These are phyloP conservation scores for Psittacula echo DNA, from an alignment of 2,797 vertebrate species.

Conservation along the genomic window DNA sequence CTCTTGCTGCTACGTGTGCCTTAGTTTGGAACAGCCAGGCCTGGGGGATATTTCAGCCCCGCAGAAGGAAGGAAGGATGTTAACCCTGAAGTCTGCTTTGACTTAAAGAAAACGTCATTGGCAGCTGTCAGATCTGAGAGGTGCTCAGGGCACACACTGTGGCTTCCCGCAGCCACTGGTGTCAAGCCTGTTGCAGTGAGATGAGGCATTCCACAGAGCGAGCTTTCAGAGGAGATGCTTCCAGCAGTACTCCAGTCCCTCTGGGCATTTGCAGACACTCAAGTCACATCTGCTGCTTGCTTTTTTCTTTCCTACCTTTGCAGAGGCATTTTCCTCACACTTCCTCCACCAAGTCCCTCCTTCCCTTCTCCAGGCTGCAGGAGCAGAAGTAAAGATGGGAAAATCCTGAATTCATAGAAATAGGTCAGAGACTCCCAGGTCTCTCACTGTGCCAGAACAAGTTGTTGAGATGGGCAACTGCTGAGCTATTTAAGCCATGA, in stretches of 20 bases:
- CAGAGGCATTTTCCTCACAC: slow-evolving; percentile 40
- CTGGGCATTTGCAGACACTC: background rate
- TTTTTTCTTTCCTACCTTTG: slow-evolving; percentile 43
- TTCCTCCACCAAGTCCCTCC: background rate
- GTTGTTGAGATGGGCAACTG: background rate
- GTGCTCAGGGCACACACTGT: accelerated
- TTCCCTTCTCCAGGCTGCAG: background rate
- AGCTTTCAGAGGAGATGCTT: background rate
- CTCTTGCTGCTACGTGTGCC: background rate
- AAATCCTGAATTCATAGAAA: slow-evolving; percentile 46
- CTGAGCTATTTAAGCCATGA: background rate
- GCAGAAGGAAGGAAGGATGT: background rate
- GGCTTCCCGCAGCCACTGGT: background rate
- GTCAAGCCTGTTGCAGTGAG: background rate
- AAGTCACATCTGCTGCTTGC: background rate
- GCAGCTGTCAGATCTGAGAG: background rate
- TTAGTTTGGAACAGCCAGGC: background rate
- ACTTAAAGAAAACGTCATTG: background rate
- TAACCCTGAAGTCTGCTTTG: background rate
- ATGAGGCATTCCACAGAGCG: background rate
- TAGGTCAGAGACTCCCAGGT: slow-evolving; percentile 11
- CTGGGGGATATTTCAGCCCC: background rate
- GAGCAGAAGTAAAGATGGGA: background rate
- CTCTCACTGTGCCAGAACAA: background rate
- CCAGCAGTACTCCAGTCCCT: background rate